These are phyloP conservation scores for Junonia oenone DNA, from an alignment of 2,888 invertebrate genomes.

Conservation along the genomic window DNA sequence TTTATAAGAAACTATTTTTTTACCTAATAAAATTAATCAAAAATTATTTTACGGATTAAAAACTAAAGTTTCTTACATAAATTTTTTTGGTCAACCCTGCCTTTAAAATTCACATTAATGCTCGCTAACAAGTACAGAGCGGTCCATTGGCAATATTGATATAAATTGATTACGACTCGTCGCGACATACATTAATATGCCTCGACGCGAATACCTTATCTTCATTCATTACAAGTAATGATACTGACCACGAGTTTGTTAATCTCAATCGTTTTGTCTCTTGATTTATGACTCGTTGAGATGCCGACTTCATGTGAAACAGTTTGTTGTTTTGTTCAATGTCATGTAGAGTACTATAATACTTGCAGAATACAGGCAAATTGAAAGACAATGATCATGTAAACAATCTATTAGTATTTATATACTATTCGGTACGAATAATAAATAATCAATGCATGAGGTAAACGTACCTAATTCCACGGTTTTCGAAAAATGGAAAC, in stretches of 20 bases:
- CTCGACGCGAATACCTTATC: constrained; percentile 65
- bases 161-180: constrained; percentile 76
- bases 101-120: constrained; percentile 68
- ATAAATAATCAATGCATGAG: no score
- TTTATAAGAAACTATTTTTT: no score
- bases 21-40: no score
- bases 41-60: no score
- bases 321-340: neutral
- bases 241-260: constrained; percentile 47
- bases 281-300: constrained; percentile 38
- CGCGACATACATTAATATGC: constrained; percentile 68
- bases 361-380: neutral
- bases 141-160: constrained; percentile 74
- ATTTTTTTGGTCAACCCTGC: constrained; percentile 49
- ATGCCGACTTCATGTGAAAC: constrained; percentile 4
- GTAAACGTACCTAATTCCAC: no score
- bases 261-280: constrained; percentile 38
- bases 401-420: no score
- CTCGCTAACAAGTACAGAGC: constrained; percentile 64
- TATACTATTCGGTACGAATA: no score
- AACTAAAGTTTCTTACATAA: neutral
- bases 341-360: neutral
- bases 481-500: no score
- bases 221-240: constrained; percentile 59
- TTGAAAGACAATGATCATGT: no score